A percentile compares a stretch with the other conserved stretches of the same genome.
Evolutionary conservation across 1,140 invertebrate genomes (phyloP).

Genomic region (Drosophila trapezifrons): DNA sequence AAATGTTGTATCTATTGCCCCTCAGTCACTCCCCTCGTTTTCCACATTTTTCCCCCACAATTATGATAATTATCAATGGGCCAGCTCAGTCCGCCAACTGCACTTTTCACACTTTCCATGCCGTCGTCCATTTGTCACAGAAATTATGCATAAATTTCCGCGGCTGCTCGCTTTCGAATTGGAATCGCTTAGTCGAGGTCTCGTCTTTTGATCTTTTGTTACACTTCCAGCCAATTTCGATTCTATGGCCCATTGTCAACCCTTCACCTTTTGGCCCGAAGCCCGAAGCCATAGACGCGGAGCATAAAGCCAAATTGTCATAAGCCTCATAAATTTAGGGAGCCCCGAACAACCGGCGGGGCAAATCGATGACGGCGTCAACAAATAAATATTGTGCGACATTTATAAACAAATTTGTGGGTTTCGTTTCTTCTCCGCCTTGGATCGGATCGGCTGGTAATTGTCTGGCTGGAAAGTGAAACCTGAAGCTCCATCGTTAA

Average conservation of each 20-base stretch:
- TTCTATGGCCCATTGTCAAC: constrained; percentile 57
- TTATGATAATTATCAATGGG: constrained; percentile 80
- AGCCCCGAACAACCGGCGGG: constrained; percentile 31
- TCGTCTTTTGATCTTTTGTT: constrained; percentile 49
- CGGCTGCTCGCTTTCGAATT: constrained; percentile 73
- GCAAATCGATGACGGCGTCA: constrained; percentile 56
- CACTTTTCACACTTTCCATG: constrained; percentile 66
- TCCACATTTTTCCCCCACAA: constrained; percentile 41
- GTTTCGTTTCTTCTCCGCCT: constrained; percentile 18
- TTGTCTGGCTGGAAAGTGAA: constrained; percentile 67
- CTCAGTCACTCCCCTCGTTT: constrained; percentile 17
- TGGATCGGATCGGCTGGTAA: constrained; percentile 15
- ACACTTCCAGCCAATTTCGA: constrained; percentile 57
- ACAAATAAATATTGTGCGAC: constrained; percentile 66
- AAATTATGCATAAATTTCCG: constrained; percentile 73
- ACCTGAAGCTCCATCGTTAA: constrained; percentile 55
- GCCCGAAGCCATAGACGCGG: background rate
- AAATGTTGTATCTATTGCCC: constrained; percentile 51
- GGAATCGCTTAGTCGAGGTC: constrained; percentile 61
- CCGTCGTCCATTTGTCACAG: constrained; percentile 63
- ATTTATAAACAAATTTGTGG: constrained; percentile 63
- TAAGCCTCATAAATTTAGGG: constrained; percentile 54
- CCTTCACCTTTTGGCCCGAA: constrained; percentile 52
- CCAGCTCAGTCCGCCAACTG: constrained; percentile 16
- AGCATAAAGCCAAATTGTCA: constrained; percentile 33